Base-by-base conservation (phyloP, 2,797 vertebrate genomes). In the Valencia hispanica region DNA sequence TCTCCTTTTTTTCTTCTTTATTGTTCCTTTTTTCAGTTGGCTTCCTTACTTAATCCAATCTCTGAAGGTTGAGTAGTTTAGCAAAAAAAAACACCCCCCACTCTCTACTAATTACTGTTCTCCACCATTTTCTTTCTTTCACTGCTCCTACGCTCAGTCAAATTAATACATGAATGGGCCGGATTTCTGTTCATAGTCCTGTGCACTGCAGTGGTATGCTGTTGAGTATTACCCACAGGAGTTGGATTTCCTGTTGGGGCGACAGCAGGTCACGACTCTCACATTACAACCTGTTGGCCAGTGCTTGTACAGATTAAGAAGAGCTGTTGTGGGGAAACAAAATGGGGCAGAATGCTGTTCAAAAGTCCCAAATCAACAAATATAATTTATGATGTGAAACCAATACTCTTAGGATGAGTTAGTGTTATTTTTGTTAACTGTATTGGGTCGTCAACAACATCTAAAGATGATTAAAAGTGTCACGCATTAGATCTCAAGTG, bases 221-320 rank as follows among this genome's bases (percentile, higher is more conserved):
- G 84, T 84, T 87, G 89, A 87, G 69, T 74, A 0, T 91, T 91
- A 88, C 88, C 77, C 80, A 55, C 34, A 41, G 61, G 91, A 86
- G 82, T 94, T 87, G 72, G 61, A 89, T 94, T 94, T 93, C 93
- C 70, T 70, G 68, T 39, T 3, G 70, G 65, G 68, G 84, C 63
- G 69, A 77, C 69, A 9, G 73, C 79, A 80, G 89, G 80, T 88
- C 83, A 84, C 4, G 20, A 87, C 77, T 90, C 91, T 92, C 91
- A 77, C 53, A 5, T 94, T 94, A 88, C 92, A 84, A 78, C 87
- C 86, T 86, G 36, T 81, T 80, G n/a, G 78, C 71, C 47, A 4
- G 50, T 69, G 50, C 70, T 39, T 50, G 39, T 41, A 36, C 50
- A 22, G 68, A 61, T 36, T 47, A 70, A 61, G 4, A 59, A 47